phyloP scores from a whole-genome alignment of 2,797 vertebrate species.

The Acanthopagrus latus region DNA sequence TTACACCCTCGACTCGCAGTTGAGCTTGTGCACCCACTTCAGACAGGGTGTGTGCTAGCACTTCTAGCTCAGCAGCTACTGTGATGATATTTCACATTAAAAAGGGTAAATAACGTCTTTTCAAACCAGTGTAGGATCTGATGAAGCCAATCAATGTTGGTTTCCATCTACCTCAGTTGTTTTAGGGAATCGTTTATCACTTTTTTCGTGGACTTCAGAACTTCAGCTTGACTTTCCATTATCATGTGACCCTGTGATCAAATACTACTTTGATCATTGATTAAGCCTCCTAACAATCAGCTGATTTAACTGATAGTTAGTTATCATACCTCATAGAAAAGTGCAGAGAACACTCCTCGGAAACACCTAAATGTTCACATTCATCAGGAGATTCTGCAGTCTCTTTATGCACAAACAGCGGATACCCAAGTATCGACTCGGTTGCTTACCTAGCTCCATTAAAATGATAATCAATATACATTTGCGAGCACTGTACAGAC shows the following conservation, averaged over 20 bases:
- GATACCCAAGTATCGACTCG: conserved; percentile 28
- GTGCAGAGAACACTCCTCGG: conserved; percentile 3
- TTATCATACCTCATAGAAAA: neutral
- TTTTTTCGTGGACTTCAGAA: too few species aligned
- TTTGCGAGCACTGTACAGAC: conserved; percentile 49
- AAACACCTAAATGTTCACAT: conserved; percentile 19
- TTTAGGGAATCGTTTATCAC: too few species aligned
- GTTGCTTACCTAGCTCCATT: conserved; percentile 56
- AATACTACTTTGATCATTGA: neutral
- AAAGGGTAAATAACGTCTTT: too few species aligned
- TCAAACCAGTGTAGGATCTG: too few species aligned
- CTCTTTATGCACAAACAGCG: conserved; percentile 24
- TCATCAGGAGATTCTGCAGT: conserved; percentile 10
- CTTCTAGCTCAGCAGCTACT: too few species aligned
- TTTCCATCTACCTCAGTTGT: too few species aligned
- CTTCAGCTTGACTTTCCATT: too few species aligned
- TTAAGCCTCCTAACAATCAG: neutral
- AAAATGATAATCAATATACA: conserved; percentile 63
- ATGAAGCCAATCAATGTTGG: too few species aligned
- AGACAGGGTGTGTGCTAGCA: too few species aligned
- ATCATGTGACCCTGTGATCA: neutral
- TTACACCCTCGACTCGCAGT: too few species aligned
- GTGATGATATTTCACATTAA: too few species aligned
- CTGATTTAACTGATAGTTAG: neutral
- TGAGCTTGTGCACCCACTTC: too few species aligned